phyloP scores from a whole-genome alignment of 1,140 invertebrate genomes.

The Zelostemma sp. region DNA sequence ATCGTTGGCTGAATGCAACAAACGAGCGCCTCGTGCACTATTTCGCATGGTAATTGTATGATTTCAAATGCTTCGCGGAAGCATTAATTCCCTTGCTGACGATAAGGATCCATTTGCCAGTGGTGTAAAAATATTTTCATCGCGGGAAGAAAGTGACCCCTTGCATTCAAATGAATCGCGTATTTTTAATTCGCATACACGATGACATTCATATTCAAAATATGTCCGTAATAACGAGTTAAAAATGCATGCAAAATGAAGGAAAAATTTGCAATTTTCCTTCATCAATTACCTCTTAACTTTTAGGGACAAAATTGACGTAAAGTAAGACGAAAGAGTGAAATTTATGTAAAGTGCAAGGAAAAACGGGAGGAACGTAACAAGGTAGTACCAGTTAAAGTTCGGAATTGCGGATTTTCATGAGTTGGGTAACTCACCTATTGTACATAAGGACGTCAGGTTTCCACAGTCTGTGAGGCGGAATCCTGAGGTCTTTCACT shows the following conservation, averaged over 20 bases:
- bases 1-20: not conserved
- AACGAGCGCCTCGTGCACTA: not conserved
- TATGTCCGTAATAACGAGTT: too few species aligned
- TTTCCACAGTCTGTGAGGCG: conserved; percentile 97
- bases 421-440: conserved; percentile 76
- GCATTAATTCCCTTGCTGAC: conserved; percentile 1
- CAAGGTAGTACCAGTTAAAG: not conserved
- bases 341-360: too few species aligned
- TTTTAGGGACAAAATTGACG: not conserved
- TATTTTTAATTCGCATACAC: not conserved
- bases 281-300: too few species aligned
- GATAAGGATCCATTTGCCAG: conserved; percentile 2
- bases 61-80: not conserved
- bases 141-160: not conserved
- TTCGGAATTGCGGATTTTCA: conserved; percentile 1
- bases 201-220: too few species aligned
- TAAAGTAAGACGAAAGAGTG: not conserved
- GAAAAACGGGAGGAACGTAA: too few species aligned
- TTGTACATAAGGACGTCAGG: conserved; percentile 99
- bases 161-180: conserved; percentile 1
- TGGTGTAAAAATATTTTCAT: conserved; percentile 1
- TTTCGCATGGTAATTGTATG: conserved; percentile 4
- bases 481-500: conserved; percentile 95
- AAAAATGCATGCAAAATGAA: too few species aligned
- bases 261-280: too few species aligned